Conservation (phyloP, 2,888 invertebrate genomes). For the Myathropa florea region DNA sequence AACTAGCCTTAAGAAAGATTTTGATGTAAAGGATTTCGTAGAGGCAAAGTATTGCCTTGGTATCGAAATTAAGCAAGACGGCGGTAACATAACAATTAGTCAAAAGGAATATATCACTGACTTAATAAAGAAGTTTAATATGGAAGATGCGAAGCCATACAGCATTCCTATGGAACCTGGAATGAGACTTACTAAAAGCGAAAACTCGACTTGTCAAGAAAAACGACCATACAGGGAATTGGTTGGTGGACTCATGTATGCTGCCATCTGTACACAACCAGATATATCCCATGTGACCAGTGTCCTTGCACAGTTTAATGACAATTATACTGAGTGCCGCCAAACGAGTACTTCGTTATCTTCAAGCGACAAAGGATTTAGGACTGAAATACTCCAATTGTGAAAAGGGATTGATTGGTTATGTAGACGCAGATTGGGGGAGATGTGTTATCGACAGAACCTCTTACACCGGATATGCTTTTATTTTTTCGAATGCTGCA, state of each 20-base stretch:
- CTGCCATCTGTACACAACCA: no score
- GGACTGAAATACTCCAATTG: not conserved
- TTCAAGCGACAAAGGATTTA: no score
- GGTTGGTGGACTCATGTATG: no score
- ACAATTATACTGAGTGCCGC: constrained; percentile 14
- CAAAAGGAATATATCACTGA: not conserved
- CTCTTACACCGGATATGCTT: no score
- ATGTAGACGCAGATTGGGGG: not conserved
- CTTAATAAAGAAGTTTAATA: not conserved
- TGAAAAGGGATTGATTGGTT: not conserved
- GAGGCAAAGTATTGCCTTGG: not conserved
- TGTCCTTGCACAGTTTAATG: constrained; percentile 14
- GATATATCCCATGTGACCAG: no score
- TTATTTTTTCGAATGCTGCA: no score
- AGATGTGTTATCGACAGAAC: no score
- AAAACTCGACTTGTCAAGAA: not conserved
- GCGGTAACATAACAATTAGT: not conserved
- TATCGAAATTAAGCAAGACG: not conserved
- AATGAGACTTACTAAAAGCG: not conserved
- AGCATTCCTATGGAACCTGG: not conserved
- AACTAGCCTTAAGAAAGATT: not conserved
- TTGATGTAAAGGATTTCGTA: not conserved
- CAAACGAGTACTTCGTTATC: constrained; percentile 22
- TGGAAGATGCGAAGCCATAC: not conserved
- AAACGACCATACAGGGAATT: not conserved